Percentiles rank a stretch among this genome's conserved stretches.
Evolutionary conservation across 2,113 vertebrate genomes (phyloP).

Genomic region (Upupa epops): DNA sequence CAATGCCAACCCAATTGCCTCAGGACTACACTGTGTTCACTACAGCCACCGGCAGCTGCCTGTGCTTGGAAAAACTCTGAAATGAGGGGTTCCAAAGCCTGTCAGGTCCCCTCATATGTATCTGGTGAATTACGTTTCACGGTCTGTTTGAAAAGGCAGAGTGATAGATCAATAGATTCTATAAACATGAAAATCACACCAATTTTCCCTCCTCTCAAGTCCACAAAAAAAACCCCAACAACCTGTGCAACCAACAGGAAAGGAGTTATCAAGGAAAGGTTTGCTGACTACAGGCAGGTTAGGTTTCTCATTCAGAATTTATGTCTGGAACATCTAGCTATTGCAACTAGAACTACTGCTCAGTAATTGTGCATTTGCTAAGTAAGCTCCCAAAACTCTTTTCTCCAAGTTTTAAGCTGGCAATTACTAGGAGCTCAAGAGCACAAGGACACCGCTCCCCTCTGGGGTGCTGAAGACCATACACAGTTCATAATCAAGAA

Average conservation of each 20-base stretch:
- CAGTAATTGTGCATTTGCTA: not conserved
- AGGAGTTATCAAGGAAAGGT: not conserved
- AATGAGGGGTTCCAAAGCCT: not conserved
- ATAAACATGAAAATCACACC: not conserved
- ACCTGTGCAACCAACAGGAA: not conserved
- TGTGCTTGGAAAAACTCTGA: not conserved
- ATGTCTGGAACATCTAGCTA: not conserved
- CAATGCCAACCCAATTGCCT: not conserved
- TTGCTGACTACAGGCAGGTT: not conserved
- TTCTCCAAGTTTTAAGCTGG: not conserved
- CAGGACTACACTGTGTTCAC: not conserved
- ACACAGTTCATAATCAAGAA: not conserved
- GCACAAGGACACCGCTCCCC: not conserved
- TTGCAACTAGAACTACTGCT: not conserved
- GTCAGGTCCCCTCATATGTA: accelerated
- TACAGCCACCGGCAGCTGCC: not conserved
- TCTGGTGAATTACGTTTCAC: not conserved
- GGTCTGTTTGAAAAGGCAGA: not conserved
- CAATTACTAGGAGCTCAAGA: not conserved
- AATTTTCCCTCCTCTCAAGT: not conserved
- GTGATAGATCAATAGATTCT: not conserved
- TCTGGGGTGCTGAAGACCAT: not conserved
- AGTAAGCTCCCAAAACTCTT: not conserved
- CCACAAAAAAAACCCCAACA: not conserved
- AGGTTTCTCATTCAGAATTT: not conserved